Evolutionary conservation across 2,888 invertebrate species (phyloP), one percentile per base, ranked within the genome.

Genomic region (Smittia sp.): DNA sequence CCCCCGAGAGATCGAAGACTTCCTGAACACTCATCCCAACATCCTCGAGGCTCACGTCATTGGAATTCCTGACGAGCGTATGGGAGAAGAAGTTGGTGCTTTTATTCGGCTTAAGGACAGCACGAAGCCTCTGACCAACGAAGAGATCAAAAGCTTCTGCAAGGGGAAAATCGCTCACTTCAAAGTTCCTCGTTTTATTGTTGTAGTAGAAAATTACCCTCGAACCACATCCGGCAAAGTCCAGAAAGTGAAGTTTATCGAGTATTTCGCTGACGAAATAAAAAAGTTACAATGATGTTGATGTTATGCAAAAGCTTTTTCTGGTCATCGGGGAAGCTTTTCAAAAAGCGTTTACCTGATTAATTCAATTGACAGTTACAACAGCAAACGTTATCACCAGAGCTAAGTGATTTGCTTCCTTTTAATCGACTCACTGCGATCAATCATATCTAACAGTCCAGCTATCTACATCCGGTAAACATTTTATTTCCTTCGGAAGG

Each of bases 181-280:
- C 80, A 94, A 94, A 82, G 86, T 94, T 68, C 94, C 94, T 0
- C 85, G 85, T 18, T 88, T 89, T 79, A 81, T 93, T 11, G 79
- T 85, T 73, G 85, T 89, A 77, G 83, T 89, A 0, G 83, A 87
- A 0, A 84, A 86, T 1, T 92, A 89, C 80, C 93, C 94, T 0
- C 88, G 89, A 79, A 94, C 94, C 0, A 83, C 85, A 0, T 90
- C 92, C 0, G 93, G 93, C 9, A 94, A 94, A 83, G 85, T 93
- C 69, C 90, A 91, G 79, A 93, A 93, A 79, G 88, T 84, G 76
- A 83, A 84, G 77, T 79, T 90, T 25, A 79, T 79, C n/a, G 77
- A 85, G 75, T 76, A 79, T 39, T 73, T 39, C 22, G 62, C 62
- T 0, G 22, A 58, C 7, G 13, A 73, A 63, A 18, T 73, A n/a